Base-by-base conservation (phyloP, 2,113 vertebrate species). In the Girardinichthys multiradiatus region DNA sequence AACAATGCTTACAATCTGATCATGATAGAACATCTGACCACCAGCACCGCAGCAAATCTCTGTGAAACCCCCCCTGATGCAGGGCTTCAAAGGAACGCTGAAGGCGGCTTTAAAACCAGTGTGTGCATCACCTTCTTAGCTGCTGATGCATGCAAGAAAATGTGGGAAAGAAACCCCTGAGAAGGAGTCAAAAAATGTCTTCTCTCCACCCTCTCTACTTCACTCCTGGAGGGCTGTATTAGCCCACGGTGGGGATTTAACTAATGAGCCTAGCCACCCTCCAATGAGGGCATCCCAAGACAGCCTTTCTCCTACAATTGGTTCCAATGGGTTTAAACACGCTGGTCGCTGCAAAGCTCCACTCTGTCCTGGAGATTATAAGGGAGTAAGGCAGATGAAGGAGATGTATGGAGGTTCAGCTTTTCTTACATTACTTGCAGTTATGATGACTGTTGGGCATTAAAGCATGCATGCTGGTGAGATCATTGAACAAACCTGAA, bases 181-280 rank as follows among this genome's bases (percentile, higher is more conserved):
- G 92, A 92, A 92, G 87, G 82, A 92, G 91, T 90, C 87, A 90
- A 90, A 89, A 91, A 92, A 91, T 88, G 89, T 92, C 91, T 93
- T 91, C 87, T 82, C 86, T 85, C 76, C 78, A 54, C 87, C 76
- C 90, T 76, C 86, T 85, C 77, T 85, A 64, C 64, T 89, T 87
- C 81, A 61, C 92, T 94, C 92, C 93, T 92, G 84, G 86, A 91
- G 91, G 91, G 88, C 86, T 90, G 90, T 80, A 92, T 91, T 92
- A 93, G 86, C 90, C 92, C 92, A 93, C 90, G 85, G 91, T 92
- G 90, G 94, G 93, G 93, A 94, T 93, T 94, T 93, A 93, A 91
- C 93, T 95, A 95, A 95, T 95, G 94, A 94, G 94, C 93, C 93
- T 92, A 89, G 90, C 92, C 89, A 74, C 86, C 89, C 92, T 94